Percentiles rank a stretch among this genome's conserved stretches.
Evolutionary conservation across 1,140 invertebrate genomes (phyloP).

Genomic region (Papilio polytes): DNA sequence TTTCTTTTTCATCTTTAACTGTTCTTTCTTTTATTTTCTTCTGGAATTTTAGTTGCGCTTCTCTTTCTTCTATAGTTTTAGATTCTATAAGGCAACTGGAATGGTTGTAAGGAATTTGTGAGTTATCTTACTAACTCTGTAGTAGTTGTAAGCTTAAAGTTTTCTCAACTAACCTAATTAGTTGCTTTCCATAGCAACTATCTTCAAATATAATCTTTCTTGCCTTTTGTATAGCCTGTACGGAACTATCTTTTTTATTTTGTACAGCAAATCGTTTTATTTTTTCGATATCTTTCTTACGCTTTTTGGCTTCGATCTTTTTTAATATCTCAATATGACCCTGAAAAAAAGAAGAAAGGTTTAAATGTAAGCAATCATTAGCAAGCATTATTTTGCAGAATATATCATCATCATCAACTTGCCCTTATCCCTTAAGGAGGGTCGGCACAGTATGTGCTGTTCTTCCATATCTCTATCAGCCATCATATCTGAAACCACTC

Average conservation of each 20-base stretch:
- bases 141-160: neutral
- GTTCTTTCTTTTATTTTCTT: slow-evolving; percentile 51
- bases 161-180: slow-evolving; percentile 52
- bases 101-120: neutral
- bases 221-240: slow-evolving; percentile 48
- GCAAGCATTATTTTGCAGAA: too few relatives aligned
- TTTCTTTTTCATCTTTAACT: slow-evolving; percentile 43
- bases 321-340: slow-evolving; percentile 49
- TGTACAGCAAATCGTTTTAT: slow-evolving; percentile 45
- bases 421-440: too few relatives aligned
- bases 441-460: too few relatives aligned
- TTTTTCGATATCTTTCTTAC: slow-evolving; percentile 48
- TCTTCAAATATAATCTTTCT: slow-evolving; percentile 59
- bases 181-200: slow-evolving; percentile 59
- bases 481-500: too few relatives aligned
- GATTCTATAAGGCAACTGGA: slow-evolving; percentile 61
- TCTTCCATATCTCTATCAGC: too few relatives aligned
- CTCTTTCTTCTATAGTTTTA: slow-evolving; percentile 63
- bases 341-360: slow-evolving; percentile 40
- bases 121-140: neutral
- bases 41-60: slow-evolving; percentile 59
- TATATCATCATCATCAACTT: too few relatives aligned
- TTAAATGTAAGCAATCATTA: neutral
- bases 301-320: slow-evolving; percentile 52
- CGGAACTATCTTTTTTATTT: slow-evolving; percentile 43